These are phyloP conservation scores for Rhynchonycteris naso DNA, from an alignment of 2,797 vertebrate species.

Conservation along the genomic window DNA sequence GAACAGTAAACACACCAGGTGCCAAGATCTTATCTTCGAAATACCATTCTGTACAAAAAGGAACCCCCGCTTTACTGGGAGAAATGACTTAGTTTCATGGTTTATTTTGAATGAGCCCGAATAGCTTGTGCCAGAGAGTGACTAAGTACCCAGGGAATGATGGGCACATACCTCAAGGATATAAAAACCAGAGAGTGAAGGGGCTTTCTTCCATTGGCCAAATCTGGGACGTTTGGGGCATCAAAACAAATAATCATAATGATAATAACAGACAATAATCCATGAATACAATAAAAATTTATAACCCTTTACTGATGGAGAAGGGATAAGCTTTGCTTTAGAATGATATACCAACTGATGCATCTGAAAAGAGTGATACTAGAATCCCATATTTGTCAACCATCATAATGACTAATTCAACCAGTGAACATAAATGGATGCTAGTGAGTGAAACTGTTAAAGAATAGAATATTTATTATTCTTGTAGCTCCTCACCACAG, in stretches of 20 bases:
- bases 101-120: constrained; percentile 3
- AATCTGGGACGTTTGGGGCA: neutral
- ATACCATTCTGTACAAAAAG: constrained; percentile 2
- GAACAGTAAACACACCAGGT: neutral
- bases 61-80: neutral
- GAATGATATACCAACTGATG: neutral
- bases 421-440: neutral
- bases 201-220: neutral
- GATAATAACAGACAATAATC: neutral
- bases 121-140: neutral
- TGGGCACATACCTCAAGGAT: neutral
- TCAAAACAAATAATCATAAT: constrained; percentile 26
- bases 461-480: constrained; percentile 9
- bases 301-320: neutral
- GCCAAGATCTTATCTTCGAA: neutral
- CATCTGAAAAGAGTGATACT: neutral
- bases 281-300: neutral
- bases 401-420: constrained; percentile 23
- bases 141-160: neutral
- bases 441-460: neutral
- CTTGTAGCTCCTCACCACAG: neutral
- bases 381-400: constrained; percentile 9
- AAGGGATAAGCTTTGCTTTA: constrained; percentile 14
- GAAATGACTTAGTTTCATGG: neutral
- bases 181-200: neutral